These are phyloP conservation scores for Phymatocera aterrima DNA, from an alignment of 2,888 invertebrate species.

Conservation along the genomic window DNA sequence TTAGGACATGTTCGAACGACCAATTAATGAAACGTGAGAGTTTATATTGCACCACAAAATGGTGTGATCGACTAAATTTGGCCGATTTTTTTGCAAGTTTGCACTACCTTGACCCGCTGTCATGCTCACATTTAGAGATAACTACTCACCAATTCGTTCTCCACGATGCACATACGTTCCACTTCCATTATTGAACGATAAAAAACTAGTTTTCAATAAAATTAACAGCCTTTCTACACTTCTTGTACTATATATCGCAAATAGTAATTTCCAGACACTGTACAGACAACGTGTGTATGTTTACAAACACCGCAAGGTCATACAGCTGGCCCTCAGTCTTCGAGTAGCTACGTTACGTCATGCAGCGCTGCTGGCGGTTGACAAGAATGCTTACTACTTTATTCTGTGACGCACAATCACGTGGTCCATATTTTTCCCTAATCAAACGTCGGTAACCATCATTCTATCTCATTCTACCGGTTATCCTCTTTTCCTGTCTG, in stretches of 20 bases:
- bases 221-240: not conserved
- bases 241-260: slow-evolving; percentile 17
- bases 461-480: not conserved
- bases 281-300: slow-evolving; percentile 81
- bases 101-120: slow-evolving; percentile 40
- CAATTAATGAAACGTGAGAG: not conserved
- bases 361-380: slow-evolving; percentile 51
- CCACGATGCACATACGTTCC: slow-evolving; percentile 67
- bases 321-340: slow-evolving; percentile 71
- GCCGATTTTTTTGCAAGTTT: slow-evolving; percentile 46
- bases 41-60: slow-evolving; percentile 45
- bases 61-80: slow-evolving; percentile 49
- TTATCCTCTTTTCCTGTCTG: not conserved
- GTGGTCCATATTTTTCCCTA: not conserved
- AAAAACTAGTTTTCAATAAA: not conserved
- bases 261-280: slow-evolving; percentile 54
- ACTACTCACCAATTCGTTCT: slow-evolving; percentile 69
- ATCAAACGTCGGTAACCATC: slow-evolving; percentile 23
- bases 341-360: slow-evolving; percentile 53
- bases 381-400: slow-evolving; percentile 44
- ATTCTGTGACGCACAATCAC: slow-evolving; percentile 33
- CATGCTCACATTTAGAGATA: slow-evolving; percentile 21
- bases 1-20: not conserved
- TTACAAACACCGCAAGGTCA: slow-evolving; percentile 89
- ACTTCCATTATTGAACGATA: slow-evolving; percentile 62